Percentiles rank a stretch among this genome's conserved stretches.
Evolutionary conservation across 2,888 invertebrate species (phyloP).

Genomic region (Polymixis lichenea): DNA sequence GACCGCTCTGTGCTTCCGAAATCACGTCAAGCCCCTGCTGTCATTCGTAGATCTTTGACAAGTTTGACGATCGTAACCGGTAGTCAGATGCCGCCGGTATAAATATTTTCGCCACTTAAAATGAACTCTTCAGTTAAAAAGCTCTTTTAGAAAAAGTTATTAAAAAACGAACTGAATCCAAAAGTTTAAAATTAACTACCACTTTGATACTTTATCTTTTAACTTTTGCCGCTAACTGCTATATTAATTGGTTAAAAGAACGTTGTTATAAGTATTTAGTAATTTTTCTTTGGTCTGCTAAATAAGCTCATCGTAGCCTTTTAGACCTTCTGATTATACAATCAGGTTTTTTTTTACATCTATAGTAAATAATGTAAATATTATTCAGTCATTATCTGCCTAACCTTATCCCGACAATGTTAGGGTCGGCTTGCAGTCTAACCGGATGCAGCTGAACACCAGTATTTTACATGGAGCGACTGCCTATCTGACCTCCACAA

Average conservation of each 20-base stretch:
- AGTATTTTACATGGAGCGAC: too few species aligned
- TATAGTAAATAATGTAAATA: too few species aligned
- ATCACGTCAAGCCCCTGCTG: neutral
- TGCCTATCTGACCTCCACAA: too few species aligned
- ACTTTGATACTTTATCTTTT: slow-evolving; percentile 43
- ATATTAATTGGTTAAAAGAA: slow-evolving; percentile 36
- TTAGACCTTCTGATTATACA: neutral
- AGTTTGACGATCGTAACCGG: neutral
- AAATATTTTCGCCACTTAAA: neutral
- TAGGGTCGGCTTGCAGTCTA: too few species aligned
- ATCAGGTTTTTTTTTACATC: too few species aligned
- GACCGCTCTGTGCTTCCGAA: too few species aligned
- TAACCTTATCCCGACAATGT: too few species aligned
- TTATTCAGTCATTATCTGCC: too few species aligned
- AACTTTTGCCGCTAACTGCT: slow-evolving; percentile 23
- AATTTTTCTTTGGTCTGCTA: slow-evolving; percentile 2
- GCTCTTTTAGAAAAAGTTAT: slow-evolving; percentile 12
- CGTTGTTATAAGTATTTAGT: neutral
- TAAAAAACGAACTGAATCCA: slow-evolving; percentile 35
- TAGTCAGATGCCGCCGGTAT: neutral
- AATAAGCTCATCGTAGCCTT: neutral
- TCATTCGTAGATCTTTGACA: neutral
- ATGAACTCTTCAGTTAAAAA: neutral
- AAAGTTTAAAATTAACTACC: slow-evolving; percentile 46
- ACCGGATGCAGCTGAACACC: too few species aligned